Percentiles rank a stretch among this genome's conserved stretches.
phyloP scores from a whole-genome alignment of 2,888 invertebrate genomes.

The Pheosia tremula region DNA sequence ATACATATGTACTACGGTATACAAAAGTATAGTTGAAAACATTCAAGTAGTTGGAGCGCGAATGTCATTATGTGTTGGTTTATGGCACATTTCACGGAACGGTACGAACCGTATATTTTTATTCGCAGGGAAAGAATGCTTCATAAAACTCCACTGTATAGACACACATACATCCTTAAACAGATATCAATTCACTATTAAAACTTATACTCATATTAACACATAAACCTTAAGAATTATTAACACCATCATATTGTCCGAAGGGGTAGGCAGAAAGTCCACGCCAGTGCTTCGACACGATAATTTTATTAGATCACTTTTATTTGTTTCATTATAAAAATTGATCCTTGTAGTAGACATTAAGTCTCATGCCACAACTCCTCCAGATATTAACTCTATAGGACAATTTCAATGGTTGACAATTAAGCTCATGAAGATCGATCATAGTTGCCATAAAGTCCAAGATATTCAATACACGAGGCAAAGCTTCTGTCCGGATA shows the following conservation, averaged over 20 bases:
- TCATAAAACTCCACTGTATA: constrained; percentile 5
- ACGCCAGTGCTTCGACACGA: too few species aligned
- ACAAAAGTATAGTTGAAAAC: neutral
- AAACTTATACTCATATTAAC: constrained; percentile 1
- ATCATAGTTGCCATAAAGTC: neutral
- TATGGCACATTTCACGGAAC: constrained; percentile 6
- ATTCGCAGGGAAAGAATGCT: neutral
- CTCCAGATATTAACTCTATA: too few species aligned
- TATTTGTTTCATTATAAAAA: too few species aligned
- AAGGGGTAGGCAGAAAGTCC: too few species aligned
- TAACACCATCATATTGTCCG: too few species aligned
- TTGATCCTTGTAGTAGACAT: too few species aligned
- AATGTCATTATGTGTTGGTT: constrained; percentile 3
- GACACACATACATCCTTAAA: neutral
- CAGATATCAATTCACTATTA: constrained; percentile 6
- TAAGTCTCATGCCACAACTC: too few species aligned
- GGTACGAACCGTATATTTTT: neutral
- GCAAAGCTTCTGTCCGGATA: neutral
- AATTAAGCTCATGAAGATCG: neutral
- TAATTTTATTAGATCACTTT: too few species aligned
- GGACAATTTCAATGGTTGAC: too few species aligned
- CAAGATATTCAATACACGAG: neutral
- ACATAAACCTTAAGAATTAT: too few species aligned
- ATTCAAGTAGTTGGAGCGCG: neutral
- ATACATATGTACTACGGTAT: neutral